A percentile compares a stretch with the other conserved stretches of the same genome.
Conservation (phyloP, 1,140 invertebrate species). For the Hesperophylax magnus region DNA sequence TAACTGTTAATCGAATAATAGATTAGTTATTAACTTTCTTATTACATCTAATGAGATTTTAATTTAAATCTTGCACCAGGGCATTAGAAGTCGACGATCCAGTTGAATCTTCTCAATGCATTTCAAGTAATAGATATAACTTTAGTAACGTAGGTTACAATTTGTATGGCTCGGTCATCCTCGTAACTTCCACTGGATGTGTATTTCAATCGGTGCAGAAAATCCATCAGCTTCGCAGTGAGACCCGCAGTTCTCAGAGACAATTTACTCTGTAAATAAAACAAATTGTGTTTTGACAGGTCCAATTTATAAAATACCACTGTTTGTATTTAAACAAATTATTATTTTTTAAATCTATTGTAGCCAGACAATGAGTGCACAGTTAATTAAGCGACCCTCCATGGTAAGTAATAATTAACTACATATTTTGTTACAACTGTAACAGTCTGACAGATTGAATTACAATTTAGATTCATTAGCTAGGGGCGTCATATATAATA, state of each 20-base stretch:
- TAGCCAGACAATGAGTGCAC: background rate
- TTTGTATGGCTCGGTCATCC: constrained; percentile 48
- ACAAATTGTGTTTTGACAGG: no score
- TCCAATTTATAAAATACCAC: constrained; percentile 16
- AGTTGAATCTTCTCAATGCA: no score
- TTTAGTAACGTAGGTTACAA: constrained; percentile 52
- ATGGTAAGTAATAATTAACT: background rate
- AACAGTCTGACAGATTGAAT: no score
- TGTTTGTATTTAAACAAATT: background rate
- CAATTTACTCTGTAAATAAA: constrained; percentile 49
- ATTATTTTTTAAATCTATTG: background rate
- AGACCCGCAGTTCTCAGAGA: constrained; percentile 45
- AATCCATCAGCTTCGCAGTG: constrained; percentile 42
- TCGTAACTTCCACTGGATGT: constrained; percentile 23
- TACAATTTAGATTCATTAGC: no score
- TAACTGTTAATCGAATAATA: no score
- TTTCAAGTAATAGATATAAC: constrained; percentile 38
- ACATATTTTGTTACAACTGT: no score
- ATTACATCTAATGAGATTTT: no score
- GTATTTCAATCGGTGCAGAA: constrained; percentile 44
- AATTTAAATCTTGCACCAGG: no score
- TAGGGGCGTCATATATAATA: no score
- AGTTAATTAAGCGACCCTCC: constrained; percentile 7
- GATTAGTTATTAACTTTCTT: no score
- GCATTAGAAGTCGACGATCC: no score